Base-by-base conservation (phyloP, 2,113 vertebrate genomes). In the Actinemys pallida region DNA sequence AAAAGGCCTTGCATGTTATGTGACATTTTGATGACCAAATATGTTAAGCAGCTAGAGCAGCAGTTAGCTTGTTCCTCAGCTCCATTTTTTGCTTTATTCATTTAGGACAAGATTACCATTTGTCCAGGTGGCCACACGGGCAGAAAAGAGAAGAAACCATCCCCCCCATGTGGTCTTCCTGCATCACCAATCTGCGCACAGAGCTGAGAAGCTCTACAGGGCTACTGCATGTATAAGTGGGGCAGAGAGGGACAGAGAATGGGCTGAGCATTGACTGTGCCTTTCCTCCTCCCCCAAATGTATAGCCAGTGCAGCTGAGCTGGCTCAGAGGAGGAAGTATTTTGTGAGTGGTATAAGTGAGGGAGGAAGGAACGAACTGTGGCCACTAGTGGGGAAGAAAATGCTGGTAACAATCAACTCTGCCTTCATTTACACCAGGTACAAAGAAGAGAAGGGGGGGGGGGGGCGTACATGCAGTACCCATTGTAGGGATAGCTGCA, bases 391-490 rank as follows among this genome's bases (percentile, higher is more conserved):
- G 53, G 56, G 42, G 83, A 47, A 53, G 35, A 86, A 59, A 2
- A 16, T 42, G 27, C 16, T 78, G 52, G 78, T 56, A 94, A 86
- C 84, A 89, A 93, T 95, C 92, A 96, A 92, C 93, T 93, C 95
- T 94, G 53, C 31, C 87, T 0, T 2, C 47, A 95, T 50, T 20
- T 39, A 72, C 20, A 39, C 35, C 19, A 72, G 35, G 65, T 8
- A 72, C 35, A 72, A 49, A 39, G 53, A 39, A 47, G 72, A 92
- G 56, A 92, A 89, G 39, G 39, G 39, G 78, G 1, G 1, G 84
- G 83, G 29, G 78, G 1, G 1, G 84, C 72, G 3, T 1, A 31
- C 57, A 95, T 69, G 79, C 83, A 90, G 89, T 76, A 57, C 7
- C 10, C 49, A 13, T 79, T 88, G 87, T 6, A 1, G 89, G 78